Base-by-base conservation (phyloP, 2,113 vertebrate species). In the Helogale parvula region DNA sequence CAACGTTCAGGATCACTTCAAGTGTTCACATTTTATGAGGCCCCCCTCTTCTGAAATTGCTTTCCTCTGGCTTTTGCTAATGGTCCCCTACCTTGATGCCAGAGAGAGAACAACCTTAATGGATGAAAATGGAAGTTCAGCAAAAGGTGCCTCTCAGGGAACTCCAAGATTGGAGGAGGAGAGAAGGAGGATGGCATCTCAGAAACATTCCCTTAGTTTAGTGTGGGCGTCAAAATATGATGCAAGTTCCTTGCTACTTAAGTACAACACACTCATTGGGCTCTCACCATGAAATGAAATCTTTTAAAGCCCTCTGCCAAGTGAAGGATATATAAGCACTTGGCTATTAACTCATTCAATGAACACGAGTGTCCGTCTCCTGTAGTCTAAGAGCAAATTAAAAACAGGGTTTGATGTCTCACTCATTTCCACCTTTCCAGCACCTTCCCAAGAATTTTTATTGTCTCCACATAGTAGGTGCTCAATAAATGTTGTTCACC, bases 1-100 rank as follows among this genome's bases (percentile, higher is more conserved):
- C 96, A 74, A 93, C 92, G 88, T 97, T 98, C 95, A 97, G 86
- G 90, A 97, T 77, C 83, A 86, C 96, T 98, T 98, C 98, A 98
- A 98, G 98, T 98, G 98, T 98, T 98, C 97, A 98, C 97, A 88
- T 97, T 98, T 98, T 98, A 97, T 96, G 98, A 97, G 92, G 63
- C 25, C 29, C 93, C 93, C 93, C 0, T 0, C 69, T n/a, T 15
- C 45, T 97, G 96, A 98, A 98, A 98, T 98, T 97, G 88, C 97
- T 98, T 98, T 98, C 97, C 97, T 97, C 72, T 98, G 93, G 83
- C 91, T 98, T 98, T 95, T 96, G 66, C 96, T 98, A 98, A 98
- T 97, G 96, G 97, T 96, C 87, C 57, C 94, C 95, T 94, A 98
- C 50, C 93, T 88, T 88, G 95, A 97, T 95, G 69, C 68, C 77